Base-by-base conservation (phyloP, 2,888 invertebrate species). In the Pyrrhia umbra region DNA sequence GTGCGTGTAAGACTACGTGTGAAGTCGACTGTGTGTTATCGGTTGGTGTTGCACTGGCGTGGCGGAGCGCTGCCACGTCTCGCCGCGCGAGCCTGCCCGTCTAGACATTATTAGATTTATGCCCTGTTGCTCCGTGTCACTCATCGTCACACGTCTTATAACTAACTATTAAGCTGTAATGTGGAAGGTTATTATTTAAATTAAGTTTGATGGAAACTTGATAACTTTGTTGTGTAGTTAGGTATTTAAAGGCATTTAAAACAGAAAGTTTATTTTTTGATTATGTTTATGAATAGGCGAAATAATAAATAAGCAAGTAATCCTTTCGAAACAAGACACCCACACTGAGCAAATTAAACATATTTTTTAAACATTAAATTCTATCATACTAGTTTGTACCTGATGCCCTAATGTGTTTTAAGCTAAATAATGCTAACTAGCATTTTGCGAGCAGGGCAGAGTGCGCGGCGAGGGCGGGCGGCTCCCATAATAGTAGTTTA, bases 401-500 rank as follows among this genome's bases (percentile, higher is more conserved):
- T n/a, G n/a, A n/a, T n/a, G n/a, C n/a, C n/a, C n/a, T n/a, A n/a
- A n/a, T 34, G 5, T 34, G 13, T n/a, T 5, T n/a, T 5, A 34
- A 34, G n/a, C n/a, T 34, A n/a, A 34, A 23, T n/a, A 34, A 34
- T 34, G 34, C 34, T 13, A 2, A 4, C 34, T 34, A n/a, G n/a
- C 9, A 10, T 45, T 20, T 4, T 5, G 5, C n/a, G 16, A 15
- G 23, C 39, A 13, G 6, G 6, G 9, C 27, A 45, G 47, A 15
- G 20, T 23, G 43, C 42, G 4, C 18, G n/a, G n/a, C 37, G 42
- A 9, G 51, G 13, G 49, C 21, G 8, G 2, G 18, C 9, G 6
- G 37, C 25, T n/a, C 47, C 25, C 51, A 40, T 65, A 56, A 63
- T 61, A 72, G 52, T 66, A 57, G 66, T 79, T 68, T 66, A 72